Base-by-base conservation (phyloP, 2,113 vertebrate genomes). In the Corythornis madagascariensis region DNA sequence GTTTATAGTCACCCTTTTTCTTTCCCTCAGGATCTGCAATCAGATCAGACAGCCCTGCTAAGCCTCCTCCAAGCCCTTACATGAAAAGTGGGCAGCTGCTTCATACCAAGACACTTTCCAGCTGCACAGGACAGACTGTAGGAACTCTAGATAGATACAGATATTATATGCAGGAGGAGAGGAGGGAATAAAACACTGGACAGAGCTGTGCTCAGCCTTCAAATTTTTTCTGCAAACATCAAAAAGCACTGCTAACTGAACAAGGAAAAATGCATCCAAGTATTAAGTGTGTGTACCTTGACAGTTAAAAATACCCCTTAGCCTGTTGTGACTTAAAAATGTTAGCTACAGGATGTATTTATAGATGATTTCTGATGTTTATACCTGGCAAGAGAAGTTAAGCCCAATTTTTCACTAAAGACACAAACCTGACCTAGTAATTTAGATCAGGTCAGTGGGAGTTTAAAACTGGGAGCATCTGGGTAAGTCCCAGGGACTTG, bases 391-490 rank as follows among this genome's bases (percentile, higher is more conserved):
- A 84, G 74, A 77, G 67, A 93, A 29, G 26, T 33, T 83, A 83
- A 89, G 53, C 83, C 88, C 8, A 63, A 40, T 87, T 94, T 88
- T 95, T 86, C 83, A 86, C 56, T 81, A 72, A 89, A 91, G 76
- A 87, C 50, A 77, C 55, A 85, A 72, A 71, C 66, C 89, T 74
- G 64, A 86, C 48, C 89, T 77, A 64, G 82, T 77, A 57, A 84
- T 73, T 76, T 66, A 56, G 60, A 86, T 57, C 83, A 88, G 64
- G 56, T 89, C 79, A 93, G 70, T 35, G 61, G 40, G 88, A 93
- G 42, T 73, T 93, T 76, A 56, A 33, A 86, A 52, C 79, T 82
- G 42, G 1, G 8, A 74, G 16, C 15, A 66, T 53, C 61, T 6
- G 24, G 89, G 72, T 60, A 82, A 9, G 52, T 74, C 33, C 71